Base-by-base conservation (phyloP, 2,797 vertebrate genomes). In the Onychomys arenicola region DNA sequence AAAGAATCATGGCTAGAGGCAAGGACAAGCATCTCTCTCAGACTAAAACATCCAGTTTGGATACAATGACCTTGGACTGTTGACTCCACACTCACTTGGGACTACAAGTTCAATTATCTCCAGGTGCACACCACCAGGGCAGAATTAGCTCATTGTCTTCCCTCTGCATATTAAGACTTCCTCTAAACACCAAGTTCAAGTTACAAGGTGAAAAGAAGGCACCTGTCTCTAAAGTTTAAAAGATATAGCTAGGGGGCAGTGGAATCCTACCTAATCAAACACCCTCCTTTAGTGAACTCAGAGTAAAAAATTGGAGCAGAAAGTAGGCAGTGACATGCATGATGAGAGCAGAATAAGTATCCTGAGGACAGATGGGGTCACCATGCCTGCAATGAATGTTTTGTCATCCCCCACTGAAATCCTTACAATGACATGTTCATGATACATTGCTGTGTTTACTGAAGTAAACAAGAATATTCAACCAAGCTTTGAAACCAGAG, bases 201-300 rank as follows among this genome's bases (percentile, higher is more conserved):
- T 67, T 77, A 84, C 69, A 88, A 71, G 7, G 34, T 67, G 12
- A 88, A 93, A 34, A 75, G 32, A 92, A 92, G 71, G 32, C 40
- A 84, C 13, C 7, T 77, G 16, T 90, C 49, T 94, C 78, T 93
- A 27, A 90, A 90, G 49, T 71, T 73, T 93, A 77, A 96, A 61
- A 82, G 19, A 7, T 71, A 61, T 65, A 87, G 3, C 37, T 65
- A 32, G 52, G 52, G 37, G 49, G 5, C 3, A 16, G 34, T 40
- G n/a, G 23, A 75, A 75, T 27, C 5, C 49, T 86, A 32, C 5
- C 49, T 86, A 32, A 13, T 46, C 78, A 90, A 75, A n/a, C 37
- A 89, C 25, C 29, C 69, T 65, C 25, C 86, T 91, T 52, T 77
- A 82, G 65, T 23, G 46, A 91, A 73, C 65, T 63, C 29, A 13